phyloP scores from a whole-genome alignment of 2,888 invertebrate species.

The Andrena hattorfiana region DNA sequence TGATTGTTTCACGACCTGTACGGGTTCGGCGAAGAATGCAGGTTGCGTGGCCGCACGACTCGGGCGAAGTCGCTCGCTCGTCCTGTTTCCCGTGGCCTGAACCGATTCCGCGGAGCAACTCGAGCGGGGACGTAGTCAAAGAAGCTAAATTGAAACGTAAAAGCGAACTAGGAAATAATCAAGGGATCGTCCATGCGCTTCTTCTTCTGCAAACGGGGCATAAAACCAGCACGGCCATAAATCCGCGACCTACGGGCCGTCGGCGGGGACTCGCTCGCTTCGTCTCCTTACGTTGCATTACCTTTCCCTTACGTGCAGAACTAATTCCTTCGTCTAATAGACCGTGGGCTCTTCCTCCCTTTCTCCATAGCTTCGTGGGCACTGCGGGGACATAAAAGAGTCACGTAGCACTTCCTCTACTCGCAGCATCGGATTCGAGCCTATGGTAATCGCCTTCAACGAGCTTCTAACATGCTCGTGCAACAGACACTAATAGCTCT shows the following conservation, averaged over 20 bases:
- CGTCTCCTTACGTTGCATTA: conserved; percentile 47
- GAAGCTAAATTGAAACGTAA: conserved; percentile 75
- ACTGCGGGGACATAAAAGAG: conserved; percentile 2
- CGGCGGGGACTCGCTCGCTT: conserved; percentile 31
- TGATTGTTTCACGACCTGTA: neutral
- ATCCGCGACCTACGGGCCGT: conserved; percentile 66
- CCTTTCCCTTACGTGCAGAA: conserved; percentile 66
- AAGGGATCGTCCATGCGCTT: conserved; percentile 60
- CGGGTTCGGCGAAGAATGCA: neutral
- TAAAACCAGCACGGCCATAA: conserved; percentile 71
- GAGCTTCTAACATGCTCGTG: no score
- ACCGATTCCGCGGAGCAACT: conserved; percentile 26
- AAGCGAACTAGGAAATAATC: conserved; percentile 73
- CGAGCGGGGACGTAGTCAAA: conserved; percentile 32
- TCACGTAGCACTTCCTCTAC: neutral
- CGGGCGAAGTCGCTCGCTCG: neutral
- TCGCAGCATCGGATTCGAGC: neutral
- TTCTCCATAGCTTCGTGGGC: neutral
- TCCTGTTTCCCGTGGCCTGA: neutral
- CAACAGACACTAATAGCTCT: no score
- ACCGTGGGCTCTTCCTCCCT: conserved; percentile 34
- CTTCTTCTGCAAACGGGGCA: conserved; percentile 71
- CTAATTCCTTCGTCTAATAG: conserved; percentile 72
- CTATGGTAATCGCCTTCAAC: no score
- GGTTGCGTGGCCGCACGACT: neutral